Base-by-base conservation (phyloP, 1,140 invertebrate species). In the Anagrus nilaparvatae region DNA sequence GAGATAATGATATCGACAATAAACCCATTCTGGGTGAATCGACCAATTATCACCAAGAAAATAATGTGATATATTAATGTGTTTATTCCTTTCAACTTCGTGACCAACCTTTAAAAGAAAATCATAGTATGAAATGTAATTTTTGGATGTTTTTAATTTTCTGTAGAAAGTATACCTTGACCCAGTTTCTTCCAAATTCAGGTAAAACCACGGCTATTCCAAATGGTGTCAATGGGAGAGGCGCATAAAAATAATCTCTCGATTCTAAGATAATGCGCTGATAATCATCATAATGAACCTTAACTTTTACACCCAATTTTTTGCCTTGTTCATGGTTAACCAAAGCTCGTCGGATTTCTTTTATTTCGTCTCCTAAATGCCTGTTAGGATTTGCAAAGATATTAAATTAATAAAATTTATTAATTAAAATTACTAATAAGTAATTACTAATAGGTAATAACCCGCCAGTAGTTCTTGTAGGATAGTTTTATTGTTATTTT, bases 11-110 rank as follows among this genome's bases (percentile, higher is more conserved):
- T 86, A 91, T 50, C 87, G 84, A 62, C 88, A 91, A 55, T 91
- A 92, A 0, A 82, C 77, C 87, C 89, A 94, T 51, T 87, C 78
- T 0, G 87, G 87, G 70, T 94, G 87, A 13, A 94, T 73, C 56
- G 79, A 80, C 81, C 87, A 94, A 55, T 82, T 81, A 18, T 73
- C 67, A 4, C 78, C 79, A 33, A 70, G 60, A 43, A 82, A 81
- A 49, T 77, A 84, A 13, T 77, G 73, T 2, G 76, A 74, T n/a
- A 79, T 67, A 9, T 77, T 76, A 40, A 72, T 72, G 41, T 79
- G 71, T 28, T 71, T 71, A 49, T 79, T 76, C 49, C 75, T 75
- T 47, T 73, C 66, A 35, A 84, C 78, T 58, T 84, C 76, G 52
- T 84, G 73, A 23, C 75, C 76, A 0, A 84, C 75, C 60, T 63